These are phyloP conservation scores for Sinocyclocheilus anophthalmus DNA, from an alignment of 2,113 vertebrate species.

Conservation along the genomic window DNA sequence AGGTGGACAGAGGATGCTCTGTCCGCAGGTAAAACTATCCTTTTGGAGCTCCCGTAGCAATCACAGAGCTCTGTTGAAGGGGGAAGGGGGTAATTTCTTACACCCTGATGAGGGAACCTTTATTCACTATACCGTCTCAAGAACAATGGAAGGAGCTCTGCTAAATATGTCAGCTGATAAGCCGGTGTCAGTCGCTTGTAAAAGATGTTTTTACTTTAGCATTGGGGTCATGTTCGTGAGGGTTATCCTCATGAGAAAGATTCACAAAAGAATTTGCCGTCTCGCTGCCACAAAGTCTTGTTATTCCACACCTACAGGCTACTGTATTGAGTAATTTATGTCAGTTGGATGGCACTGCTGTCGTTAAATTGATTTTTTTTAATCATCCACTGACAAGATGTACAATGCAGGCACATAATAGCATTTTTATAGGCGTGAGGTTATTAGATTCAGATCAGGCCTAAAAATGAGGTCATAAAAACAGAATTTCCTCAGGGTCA, in stretches of 20 bases:
- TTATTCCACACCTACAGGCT: not conserved
- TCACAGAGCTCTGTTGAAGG: conserved; percentile 42
- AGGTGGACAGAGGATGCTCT: conserved; percentile 57
- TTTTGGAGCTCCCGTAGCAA: conserved; percentile 49
- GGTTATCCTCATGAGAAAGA: not conserved
- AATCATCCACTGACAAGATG: not conserved
- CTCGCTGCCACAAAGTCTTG: not conserved
- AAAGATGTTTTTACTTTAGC: conserved; percentile 2
- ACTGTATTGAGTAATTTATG: not conserved
- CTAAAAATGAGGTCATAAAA: not conserved
- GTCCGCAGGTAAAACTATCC: conserved; percentile 58
- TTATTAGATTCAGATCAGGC: not conserved
- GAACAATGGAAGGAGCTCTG: conserved; percentile 46
- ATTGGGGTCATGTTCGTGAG: not conserved
- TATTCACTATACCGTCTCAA: conserved; percentile 23
- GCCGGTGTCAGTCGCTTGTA: not conserved
- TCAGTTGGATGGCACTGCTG: not conserved
- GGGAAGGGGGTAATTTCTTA: conserved; percentile 29
- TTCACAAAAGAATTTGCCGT: not conserved
- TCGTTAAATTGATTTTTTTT: not conserved
- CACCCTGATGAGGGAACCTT: conserved; percentile 39
- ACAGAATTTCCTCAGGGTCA: not conserved
- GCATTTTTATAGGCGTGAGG: not conserved
- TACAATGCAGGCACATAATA: conserved; percentile 1
- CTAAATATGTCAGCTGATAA: conserved; percentile 33